Percentiles rank a stretch among this genome's conserved stretches.
Conservation (phyloP, 2,797 vertebrate species). For the Morelia viridis region DNA sequence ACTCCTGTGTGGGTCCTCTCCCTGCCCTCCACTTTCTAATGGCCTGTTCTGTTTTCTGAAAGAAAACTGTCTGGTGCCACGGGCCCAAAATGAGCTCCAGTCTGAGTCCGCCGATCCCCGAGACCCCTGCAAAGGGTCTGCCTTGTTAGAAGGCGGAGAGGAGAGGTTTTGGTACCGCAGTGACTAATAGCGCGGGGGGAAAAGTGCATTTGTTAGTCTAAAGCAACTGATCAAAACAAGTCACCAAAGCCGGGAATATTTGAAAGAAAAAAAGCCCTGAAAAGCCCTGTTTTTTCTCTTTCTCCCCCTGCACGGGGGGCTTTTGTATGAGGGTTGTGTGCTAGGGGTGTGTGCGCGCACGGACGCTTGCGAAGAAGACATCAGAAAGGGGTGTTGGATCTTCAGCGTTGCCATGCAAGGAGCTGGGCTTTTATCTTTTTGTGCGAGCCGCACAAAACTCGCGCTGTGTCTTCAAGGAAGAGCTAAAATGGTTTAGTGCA, state of each 20-base stretch:
- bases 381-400: slow-evolving; percentile 73
- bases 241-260: slow-evolving; percentile 58
- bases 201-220: slow-evolving; percentile 67
- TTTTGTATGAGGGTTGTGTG: slow-evolving; percentile 62
- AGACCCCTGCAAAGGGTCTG: slow-evolving; percentile 51
- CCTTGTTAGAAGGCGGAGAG: slow-evolving; percentile 50
- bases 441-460: slow-evolving; percentile 74
- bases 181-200: slow-evolving; percentile 45
- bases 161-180: slow-evolving; percentile 47
- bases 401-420: slow-evolving; percentile 70
- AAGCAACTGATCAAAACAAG: slow-evolving; percentile 64
- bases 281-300: slow-evolving; percentile 30
- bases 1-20: neutral
- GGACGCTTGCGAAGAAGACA: slow-evolving; percentile 66
- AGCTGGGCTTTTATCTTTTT: slow-evolving; percentile 76
- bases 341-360: slow-evolving; percentile 50
- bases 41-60: slow-evolving; percentile 50
- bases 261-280: slow-evolving; percentile 62
- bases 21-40: neutral
- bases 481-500: slow-evolving; percentile 70
- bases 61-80: slow-evolving; percentile 25
- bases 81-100: slow-evolving; percentile 31
- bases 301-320: slow-evolving; percentile 45
- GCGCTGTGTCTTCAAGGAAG: slow-evolving; percentile 74
- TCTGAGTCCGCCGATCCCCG: slow-evolving; percentile 44